Evolutionary conservation across 2,113 vertebrate species (phyloP).

Genomic region (Pica pica): DNA sequence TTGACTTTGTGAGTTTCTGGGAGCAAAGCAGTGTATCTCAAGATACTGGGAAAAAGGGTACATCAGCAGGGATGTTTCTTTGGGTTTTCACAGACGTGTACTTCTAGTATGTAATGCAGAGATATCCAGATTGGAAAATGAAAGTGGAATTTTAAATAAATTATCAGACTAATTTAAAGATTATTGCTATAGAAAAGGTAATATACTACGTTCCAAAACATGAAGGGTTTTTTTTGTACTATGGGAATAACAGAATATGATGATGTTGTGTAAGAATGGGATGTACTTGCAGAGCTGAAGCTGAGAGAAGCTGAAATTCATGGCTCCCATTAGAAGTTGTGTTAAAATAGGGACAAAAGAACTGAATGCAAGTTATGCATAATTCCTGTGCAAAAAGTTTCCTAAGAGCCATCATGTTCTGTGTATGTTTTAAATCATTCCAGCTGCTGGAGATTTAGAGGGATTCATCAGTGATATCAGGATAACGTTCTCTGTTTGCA

Average conservation of each 20-base stretch:
- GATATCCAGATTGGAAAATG: not conserved
- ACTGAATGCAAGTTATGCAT: not conserved
- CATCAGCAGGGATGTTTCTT: not conserved
- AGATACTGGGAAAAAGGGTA: not conserved
- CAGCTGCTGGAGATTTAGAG: not conserved
- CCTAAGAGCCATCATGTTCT: fast-evolving
- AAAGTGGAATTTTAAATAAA: not conserved
- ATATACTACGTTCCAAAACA: not conserved
- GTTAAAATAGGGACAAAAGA: not conserved
- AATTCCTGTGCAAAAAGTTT: not conserved
- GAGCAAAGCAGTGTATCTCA: not conserved
- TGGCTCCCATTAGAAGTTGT: not conserved
- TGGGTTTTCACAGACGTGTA: not conserved
- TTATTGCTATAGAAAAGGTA: not conserved
- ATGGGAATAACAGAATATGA: not conserved
- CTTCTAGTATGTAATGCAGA: not conserved
- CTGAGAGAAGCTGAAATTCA: not conserved
- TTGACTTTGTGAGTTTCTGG: not conserved
- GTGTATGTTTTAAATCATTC: not conserved
- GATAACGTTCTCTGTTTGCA: not conserved
- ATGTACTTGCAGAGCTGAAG: not conserved
- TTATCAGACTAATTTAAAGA: not conserved
- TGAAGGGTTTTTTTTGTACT: not conserved
- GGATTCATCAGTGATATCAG: not conserved
- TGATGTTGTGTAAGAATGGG: fast-evolving